phyloP scores from a whole-genome alignment of 2,888 invertebrate species.

The Adineta ricciae region DNA sequence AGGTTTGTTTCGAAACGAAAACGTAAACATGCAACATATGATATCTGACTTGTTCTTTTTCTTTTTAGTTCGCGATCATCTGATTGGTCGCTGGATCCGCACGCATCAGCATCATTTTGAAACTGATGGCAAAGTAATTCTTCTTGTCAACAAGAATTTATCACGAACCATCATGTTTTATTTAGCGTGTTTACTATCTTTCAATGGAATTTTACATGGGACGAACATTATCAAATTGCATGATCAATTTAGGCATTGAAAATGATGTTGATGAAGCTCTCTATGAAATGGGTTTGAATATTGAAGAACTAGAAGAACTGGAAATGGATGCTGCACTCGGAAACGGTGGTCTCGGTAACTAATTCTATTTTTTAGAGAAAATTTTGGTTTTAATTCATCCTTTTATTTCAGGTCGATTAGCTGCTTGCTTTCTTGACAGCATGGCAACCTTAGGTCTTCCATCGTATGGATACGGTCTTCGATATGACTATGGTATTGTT shows the following conservation, averaged over 20 bases:
- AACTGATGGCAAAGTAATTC: conserved; percentile 72
- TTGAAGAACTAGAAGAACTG: conserved; percentile 89
- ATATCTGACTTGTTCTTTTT: too few species aligned
- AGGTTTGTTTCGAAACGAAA: neutral
- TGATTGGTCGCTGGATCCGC: conserved; percentile 95
- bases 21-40: too few species aligned
- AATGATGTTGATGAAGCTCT: conserved; percentile 94
- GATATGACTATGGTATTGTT: conserved; percentile 80
- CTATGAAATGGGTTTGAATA: conserved; percentile 85
- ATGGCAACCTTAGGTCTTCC: conserved; percentile 95
- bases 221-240: conserved; percentile 88
- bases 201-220: conserved; percentile 99
- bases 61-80: conserved; percentile 73
- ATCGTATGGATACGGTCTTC: conserved; percentile 96
- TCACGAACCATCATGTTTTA: neutral
- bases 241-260: conserved; percentile 96
- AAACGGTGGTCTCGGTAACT: conserved; percentile 76
- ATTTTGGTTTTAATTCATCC: too few species aligned
- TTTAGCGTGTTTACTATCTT: conserved; percentile 81
- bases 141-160: neutral
- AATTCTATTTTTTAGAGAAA: neutral
- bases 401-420: conserved; percentile 64
- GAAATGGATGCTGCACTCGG: conserved; percentile 98
- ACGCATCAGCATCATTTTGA: conserved; percentile 99
- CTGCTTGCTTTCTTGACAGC: conserved; percentile 97